A percentile compares a stretch with the other conserved stretches of the same genome.
Evolutionary conservation across 2,888 invertebrate genomes (phyloP).

Genomic region (Diabrotica balteata): DNA sequence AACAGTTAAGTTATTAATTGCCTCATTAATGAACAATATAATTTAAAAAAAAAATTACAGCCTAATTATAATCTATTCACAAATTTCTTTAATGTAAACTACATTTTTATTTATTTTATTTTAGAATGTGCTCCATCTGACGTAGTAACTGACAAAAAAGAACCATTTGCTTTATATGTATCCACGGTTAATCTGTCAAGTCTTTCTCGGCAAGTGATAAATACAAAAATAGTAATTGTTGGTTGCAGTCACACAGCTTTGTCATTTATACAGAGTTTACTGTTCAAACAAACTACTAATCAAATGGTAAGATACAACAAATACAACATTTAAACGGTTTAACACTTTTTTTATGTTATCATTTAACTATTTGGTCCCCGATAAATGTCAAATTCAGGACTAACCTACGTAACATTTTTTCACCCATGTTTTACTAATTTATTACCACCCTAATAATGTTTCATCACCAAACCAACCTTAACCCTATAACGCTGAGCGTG

Average conservation of each 20-base stretch:
- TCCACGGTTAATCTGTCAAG: conserved; percentile 64
- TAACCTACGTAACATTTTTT: no score
- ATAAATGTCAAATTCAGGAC: no score
- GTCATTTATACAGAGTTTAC: conserved; percentile 68
- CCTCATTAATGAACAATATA: no score
- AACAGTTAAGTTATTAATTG: no score
- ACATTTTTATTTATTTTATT: background rate
- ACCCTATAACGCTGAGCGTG: no score
- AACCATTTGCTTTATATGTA: conserved; percentile 64
- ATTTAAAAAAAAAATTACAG: no score
- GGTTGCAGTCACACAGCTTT: conserved; percentile 71
- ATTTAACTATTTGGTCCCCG: background rate
- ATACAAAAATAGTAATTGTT: conserved; percentile 70
- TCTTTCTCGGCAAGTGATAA: conserved; percentile 63
- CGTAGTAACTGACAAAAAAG: conserved; percentile 35
- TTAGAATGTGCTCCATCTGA: conserved; percentile 36
- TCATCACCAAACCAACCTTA: no score
- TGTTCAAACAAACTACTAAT: conserved; percentile 60
- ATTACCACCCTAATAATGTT: no score
- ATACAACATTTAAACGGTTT: conserved; percentile 16
- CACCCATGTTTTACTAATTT: no score
- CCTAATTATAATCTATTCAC: no score
- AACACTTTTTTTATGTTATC: background rate
- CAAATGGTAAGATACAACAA: conserved; percentile 30
- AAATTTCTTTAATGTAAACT: no score